Conservation (phyloP, 2,888 invertebrate genomes). For the Leptopilina myrica region DNA sequence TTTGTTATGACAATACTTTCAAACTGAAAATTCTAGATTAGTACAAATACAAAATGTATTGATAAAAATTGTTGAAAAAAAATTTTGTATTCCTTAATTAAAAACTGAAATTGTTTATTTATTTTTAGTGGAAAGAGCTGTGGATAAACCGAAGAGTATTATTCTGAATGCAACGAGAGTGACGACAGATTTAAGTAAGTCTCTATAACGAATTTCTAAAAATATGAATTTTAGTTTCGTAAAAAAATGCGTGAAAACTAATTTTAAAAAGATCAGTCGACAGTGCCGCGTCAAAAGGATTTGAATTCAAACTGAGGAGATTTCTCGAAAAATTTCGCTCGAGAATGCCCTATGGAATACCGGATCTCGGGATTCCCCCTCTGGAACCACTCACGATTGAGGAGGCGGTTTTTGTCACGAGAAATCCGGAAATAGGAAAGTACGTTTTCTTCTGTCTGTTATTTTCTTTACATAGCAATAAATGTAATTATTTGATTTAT, state of each 20-base stretch:
- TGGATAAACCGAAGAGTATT: conserved; percentile 68
- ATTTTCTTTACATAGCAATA: neutral
- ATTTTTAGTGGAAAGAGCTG: conserved; percentile 66
- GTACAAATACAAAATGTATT: too few relatives aligned
- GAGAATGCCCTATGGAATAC: conserved; percentile 70
- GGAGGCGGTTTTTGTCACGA: conserved; percentile 62
- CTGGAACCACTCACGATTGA: conserved; percentile 67
- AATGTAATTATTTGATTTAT: too few relatives aligned
- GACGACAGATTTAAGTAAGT: conserved; percentile 72
- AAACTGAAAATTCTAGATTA: too few relatives aligned
- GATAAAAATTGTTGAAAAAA: neutral
- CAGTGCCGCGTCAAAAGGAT: conserved; percentile 70
- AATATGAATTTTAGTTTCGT: conserved; percentile 51
- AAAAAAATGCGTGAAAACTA: conserved; percentile 49
- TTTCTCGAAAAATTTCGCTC: conserved; percentile 68
- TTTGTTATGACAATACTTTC: neutral
- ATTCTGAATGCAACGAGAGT: conserved; percentile 69
- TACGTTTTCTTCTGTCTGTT: conserved; percentile 53
- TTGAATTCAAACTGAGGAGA: conserved; percentile 69
- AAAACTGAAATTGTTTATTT: too few relatives aligned
- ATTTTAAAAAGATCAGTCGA: conserved; percentile 68
- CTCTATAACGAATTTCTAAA: conserved; percentile 12
- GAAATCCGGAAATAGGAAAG: conserved; percentile 70
- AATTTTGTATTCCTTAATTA: too few relatives aligned
- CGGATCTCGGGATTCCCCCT: conserved; percentile 67